These are phyloP conservation scores for Neoascia interrupta DNA, from an alignment of 2,888 invertebrate species.

Conservation along the genomic window DNA sequence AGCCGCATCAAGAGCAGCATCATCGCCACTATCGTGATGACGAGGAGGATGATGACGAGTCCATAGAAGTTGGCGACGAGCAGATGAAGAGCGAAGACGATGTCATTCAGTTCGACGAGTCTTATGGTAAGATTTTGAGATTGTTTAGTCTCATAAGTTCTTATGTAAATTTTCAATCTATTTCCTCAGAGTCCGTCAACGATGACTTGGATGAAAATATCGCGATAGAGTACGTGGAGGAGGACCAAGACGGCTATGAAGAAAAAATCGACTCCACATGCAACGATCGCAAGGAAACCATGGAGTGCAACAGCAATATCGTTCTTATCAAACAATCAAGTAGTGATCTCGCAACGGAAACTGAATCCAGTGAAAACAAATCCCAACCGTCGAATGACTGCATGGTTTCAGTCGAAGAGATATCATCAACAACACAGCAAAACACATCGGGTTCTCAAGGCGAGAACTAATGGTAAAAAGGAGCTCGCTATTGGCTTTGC, in stretches of 20 bases:
- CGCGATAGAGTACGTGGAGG: slow-evolving; percentile 75
- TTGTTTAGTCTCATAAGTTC: no score
- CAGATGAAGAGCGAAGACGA: slow-evolving; percentile 62
- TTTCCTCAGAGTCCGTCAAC: slow-evolving; percentile 55
- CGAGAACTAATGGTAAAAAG: slow-evolving; percentile 26
- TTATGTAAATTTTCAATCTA: not conserved
- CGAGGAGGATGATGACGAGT: slow-evolving; percentile 62
- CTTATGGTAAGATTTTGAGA: slow-evolving; percentile 71
- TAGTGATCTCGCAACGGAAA: not conserved
- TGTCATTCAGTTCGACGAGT: slow-evolving; percentile 69
- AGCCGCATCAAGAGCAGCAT: slow-evolving; percentile 23
- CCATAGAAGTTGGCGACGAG: slow-evolving; percentile 65
- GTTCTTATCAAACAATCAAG: slow-evolving; percentile 45
- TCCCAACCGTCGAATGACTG: slow-evolving; percentile 36
- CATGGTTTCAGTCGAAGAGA: slow-evolving; percentile 64
- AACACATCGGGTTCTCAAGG: slow-evolving; percentile 39
- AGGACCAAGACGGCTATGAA: slow-evolving; percentile 70
- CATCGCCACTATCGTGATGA: slow-evolving; percentile 35
- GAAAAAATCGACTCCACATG: slow-evolving; percentile 62
- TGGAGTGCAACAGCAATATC: slow-evolving; percentile 52
- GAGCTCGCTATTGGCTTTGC: slow-evolving; percentile 7
- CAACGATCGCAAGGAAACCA: slow-evolving; percentile 39
- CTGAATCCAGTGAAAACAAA: slow-evolving; percentile 47
- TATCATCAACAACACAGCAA: slow-evolving; percentile 60
- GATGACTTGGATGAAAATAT: slow-evolving; percentile 74